Base-by-base conservation (phyloP, 92 coral and sea anemone species). In the Epizoanthus scotinus region DNA sequence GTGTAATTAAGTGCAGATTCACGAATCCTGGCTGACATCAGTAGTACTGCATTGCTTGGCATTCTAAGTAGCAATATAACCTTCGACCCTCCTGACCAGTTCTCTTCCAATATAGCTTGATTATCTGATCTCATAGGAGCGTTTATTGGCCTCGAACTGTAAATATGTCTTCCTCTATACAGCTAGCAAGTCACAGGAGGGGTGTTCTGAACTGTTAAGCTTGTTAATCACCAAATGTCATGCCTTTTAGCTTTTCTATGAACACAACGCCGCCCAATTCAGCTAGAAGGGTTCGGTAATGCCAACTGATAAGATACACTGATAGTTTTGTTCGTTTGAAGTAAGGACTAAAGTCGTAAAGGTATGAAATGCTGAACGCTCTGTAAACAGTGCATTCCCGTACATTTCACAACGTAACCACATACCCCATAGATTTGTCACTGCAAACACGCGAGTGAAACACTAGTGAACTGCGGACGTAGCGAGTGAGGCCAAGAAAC, bases 261-360 rank as follows among this genome's bases (percentile, higher is more conserved):
- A 34, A 34, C 40, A 34, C 4, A 34, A 34, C 1, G 4, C 36
- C 12, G 50, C 50, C 52, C 52, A 47, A 47, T 10, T 47, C 52
- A 47, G 52, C 52, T 47, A 47, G 17, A 73, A 73, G 64, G 55
- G 79, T 29, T 34, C 40, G 40, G 6, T 25, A 56, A 73, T 8
- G 34, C 24, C 13, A 54, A 15, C 21, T 54, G n/a, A 13, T 26
- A 3, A 2, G 7, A n/a, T 9, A 60, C 27, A 5, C 55, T 55
- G 56, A 73, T 47, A 6, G 42, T 9, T 3, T 17, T 19, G 9
- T n/a, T 15, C 19, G 0, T 20, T 17, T 73, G 31, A 28, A 28
- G 38, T 10, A 26, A 5, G 5, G 26, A 8, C 27, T 8, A 34
- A 1, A 6, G 40, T 3, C 40, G 21, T 5, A 58, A 0, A 2